A percentile compares a stretch with the other conserved stretches of the same genome.
Evolutionary conservation across 2,888 invertebrate genomes (phyloP).

Genomic region (Clivina fossor): DNA sequence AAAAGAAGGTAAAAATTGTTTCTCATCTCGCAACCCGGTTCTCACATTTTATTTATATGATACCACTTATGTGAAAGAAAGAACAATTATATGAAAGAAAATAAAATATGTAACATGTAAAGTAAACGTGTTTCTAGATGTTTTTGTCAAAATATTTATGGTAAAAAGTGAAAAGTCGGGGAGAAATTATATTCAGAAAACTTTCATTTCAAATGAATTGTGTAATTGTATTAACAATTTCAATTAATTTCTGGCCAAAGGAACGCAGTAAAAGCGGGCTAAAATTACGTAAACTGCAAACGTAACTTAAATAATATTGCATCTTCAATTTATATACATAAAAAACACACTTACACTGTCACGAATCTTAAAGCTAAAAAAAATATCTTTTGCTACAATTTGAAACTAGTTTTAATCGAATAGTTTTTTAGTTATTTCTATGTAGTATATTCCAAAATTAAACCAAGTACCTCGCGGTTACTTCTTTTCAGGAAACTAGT

Average conservation of each 20-base stretch:
- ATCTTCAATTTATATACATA: no score
- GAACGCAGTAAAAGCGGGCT: conserved; percentile 4
- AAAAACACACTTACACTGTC: no score
- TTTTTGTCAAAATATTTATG: conserved; percentile 23
- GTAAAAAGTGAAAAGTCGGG: conserved; percentile 28
- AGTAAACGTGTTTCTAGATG: conserved; percentile 18
- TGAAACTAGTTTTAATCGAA: no score
- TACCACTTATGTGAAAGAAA: conserved; percentile 24
- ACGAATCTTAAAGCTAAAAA: no score
- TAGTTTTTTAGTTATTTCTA: no score
- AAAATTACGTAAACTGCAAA: no score
- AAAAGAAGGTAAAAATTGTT: conserved; percentile 23
- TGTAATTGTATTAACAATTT: conserved; percentile 45
- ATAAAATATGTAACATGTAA: conserved; percentile 17
- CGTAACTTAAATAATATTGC: no score
- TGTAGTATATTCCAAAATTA: no score
- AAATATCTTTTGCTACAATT: no score
- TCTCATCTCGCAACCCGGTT: conserved; percentile 24
- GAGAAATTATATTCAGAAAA: conserved; percentile 41
- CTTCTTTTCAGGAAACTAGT: no score
- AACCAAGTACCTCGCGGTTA: no score
- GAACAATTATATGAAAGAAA: conserved; percentile 19
- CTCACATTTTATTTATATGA: conserved; percentile 25
- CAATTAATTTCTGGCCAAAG: conserved; percentile 22
- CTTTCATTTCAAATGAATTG: conserved; percentile 44